phyloP scores from a whole-genome alignment of 1,140 invertebrate genomes.

The Cryptotermes secundus region DNA sequence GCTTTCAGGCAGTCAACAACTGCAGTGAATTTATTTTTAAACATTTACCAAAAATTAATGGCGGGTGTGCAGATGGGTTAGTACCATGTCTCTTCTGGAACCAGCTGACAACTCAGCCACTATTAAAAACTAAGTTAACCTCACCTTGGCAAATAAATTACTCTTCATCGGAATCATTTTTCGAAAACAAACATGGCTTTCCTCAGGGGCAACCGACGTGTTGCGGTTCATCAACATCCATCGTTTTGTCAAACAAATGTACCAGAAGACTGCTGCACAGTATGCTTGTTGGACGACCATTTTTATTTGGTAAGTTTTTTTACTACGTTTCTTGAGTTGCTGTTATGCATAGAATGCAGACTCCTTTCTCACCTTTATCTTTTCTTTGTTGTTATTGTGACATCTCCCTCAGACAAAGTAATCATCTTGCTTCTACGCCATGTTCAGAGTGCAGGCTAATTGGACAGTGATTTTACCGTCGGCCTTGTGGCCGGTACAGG shows the following conservation, averaged over 20 bases:
- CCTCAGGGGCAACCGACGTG: slow-evolving; percentile 32
- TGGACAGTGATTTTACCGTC: too few relatives aligned
- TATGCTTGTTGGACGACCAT: slow-evolving; percentile 8
- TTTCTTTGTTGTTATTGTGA: neutral
- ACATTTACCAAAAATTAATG: slow-evolving; percentile 41
- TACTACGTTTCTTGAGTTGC: neutral
- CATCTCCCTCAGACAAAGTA: too few relatives aligned
- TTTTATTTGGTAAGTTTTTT: slow-evolving; percentile 8
- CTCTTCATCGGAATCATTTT: slow-evolving; percentile 44
- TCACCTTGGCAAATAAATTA: slow-evolving; percentile 47
- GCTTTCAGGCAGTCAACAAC: slow-evolving; percentile 45
- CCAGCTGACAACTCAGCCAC: slow-evolving; percentile 36
- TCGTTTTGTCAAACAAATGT: neutral
- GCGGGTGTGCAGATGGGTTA: slow-evolving; percentile 41
- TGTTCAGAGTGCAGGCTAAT: too few relatives aligned
- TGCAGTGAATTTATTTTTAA: slow-evolving; percentile 43
- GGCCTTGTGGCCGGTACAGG: too few relatives aligned
- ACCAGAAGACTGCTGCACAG: neutral
- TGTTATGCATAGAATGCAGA: neutral
- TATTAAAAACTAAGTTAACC: slow-evolving; percentile 38
- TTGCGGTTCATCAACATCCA: neutral
- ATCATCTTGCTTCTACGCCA: too few relatives aligned
- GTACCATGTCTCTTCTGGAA: slow-evolving; percentile 39
- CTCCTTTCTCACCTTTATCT: neutral
- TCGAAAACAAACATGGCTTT: slow-evolving; percentile 48